Percentiles rank a stretch among this genome's conserved stretches.
phyloP scores from a whole-genome alignment of 2,113 vertebrate species.

The Cervus canadensis region DNA sequence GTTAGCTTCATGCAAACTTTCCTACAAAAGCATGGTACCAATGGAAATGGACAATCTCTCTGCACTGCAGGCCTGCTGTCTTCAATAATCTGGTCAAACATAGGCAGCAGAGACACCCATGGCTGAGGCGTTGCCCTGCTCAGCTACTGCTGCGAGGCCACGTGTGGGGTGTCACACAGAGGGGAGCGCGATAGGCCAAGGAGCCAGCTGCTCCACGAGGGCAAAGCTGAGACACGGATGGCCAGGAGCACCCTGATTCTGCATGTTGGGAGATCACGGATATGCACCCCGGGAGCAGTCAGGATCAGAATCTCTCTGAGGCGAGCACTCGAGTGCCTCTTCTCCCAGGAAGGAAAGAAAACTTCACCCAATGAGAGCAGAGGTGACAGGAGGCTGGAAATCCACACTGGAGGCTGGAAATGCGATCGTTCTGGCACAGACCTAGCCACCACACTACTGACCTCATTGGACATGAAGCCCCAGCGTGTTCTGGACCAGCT shows the following conservation, averaged over 20 bases:
- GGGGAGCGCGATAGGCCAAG: neutral
- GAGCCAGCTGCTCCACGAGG: neutral
- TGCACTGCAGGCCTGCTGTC: neutral
- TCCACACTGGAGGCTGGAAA: neutral
- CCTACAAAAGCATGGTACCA: neutral
- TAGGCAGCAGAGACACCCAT: neutral
- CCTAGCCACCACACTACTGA: neutral
- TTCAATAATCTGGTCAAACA: neutral
- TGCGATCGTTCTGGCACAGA: neutral
- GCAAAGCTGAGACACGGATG: rapidly evolving
- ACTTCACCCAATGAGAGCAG: neutral
- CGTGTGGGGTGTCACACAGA: neutral
- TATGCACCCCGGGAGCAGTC: rapidly evolving
- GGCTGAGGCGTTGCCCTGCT: neutral
- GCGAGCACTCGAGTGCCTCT: too few species aligned
- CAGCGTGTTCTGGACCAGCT: neutral
- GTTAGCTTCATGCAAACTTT: neutral
- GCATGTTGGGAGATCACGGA: neutral
- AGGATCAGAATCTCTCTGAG: neutral
- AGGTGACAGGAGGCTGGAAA: neutral
- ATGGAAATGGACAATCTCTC: neutral
- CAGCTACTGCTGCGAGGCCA: neutral
- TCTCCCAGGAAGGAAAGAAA: neutral
- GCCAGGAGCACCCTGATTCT: rapidly evolving
- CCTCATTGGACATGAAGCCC: neutral